phyloP scores from a whole-genome alignment of 2,888 invertebrate genomes.

The Rapana venosa region DNA sequence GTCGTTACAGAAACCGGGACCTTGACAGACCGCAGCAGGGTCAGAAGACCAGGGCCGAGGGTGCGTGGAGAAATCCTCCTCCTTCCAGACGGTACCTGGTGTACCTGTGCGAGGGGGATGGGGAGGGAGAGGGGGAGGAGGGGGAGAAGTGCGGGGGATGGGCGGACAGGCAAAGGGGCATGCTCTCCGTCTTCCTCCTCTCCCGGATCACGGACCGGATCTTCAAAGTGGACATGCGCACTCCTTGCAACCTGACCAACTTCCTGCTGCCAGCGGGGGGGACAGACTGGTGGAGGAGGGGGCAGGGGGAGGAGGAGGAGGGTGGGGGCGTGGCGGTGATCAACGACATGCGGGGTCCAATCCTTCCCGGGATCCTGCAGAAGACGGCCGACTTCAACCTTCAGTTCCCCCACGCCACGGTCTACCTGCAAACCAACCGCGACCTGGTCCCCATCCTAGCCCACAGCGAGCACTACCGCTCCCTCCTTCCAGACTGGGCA shows the following conservation, averaged over 20 bases:
- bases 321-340: neutral
- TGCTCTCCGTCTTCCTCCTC: constrained; percentile 51
- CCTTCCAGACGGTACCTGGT: constrained; percentile 46
- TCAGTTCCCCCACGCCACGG: constrained; percentile 37
- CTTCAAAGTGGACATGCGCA: constrained; percentile 52
- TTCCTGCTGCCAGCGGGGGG: constrained; percentile 39
- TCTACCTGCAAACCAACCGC: constrained; percentile 52
- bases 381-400: constrained; percentile 44
- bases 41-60: too few species aligned
- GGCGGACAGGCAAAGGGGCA: constrained; percentile 54
- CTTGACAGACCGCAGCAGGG: neutral
- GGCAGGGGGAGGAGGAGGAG: neutral
- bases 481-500: constrained; percentile 33
- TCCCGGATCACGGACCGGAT: constrained; percentile 46
- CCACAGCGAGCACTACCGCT: constrained; percentile 40
- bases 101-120: constrained; percentile 49
- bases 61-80: neutral
- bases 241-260: constrained; percentile 51
- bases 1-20: too few species aligned
- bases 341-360: neutral
- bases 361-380: neutral
- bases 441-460: constrained; percentile 44
- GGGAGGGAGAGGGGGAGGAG: neutral
- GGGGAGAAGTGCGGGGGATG: constrained; percentile 51
- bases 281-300: constrained; percentile 29